Conservation (phyloP, 2,888 invertebrate species). For the Brachypalpus laphriformis region DNA sequence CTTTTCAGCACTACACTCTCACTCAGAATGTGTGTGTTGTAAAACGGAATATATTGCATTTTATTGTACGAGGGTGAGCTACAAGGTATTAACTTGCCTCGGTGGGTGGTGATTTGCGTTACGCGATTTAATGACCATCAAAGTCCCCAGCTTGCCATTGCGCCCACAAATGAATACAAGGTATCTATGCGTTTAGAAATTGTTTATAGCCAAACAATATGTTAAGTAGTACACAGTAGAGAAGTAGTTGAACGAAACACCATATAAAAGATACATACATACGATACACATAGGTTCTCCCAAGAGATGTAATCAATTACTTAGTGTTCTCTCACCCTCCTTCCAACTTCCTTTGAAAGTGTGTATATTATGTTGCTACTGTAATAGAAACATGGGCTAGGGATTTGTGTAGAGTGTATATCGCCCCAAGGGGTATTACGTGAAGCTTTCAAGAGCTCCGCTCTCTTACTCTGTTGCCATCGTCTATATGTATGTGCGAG, state of each 20-base stretch:
- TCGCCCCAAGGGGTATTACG: conserved; percentile 58
- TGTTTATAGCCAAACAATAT: conserved; percentile 64
- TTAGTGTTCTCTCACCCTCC: conserved; percentile 77
- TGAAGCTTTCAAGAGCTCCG: conserved; percentile 53
- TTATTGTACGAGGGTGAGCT: conserved; percentile 30
- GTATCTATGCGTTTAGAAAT: conserved; percentile 62
- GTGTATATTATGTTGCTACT: neutral
- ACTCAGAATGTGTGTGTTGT: conserved; percentile 1
- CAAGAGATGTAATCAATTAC: conserved; percentile 83
- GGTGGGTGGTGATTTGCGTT: conserved; percentile 51
- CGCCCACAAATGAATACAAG: conserved; percentile 42
- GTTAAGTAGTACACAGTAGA: conserved; percentile 25
- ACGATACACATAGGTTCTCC: conserved; percentile 74
- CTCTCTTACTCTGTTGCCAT: neutral
- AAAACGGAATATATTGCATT: conserved; percentile 62
- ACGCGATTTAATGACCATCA: conserved; percentile 44
- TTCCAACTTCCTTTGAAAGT: conserved; percentile 28
- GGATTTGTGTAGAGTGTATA: conserved; percentile 21
- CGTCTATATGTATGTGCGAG: neutral
- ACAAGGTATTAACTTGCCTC: conserved; percentile 32
- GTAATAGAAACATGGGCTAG: conserved; percentile 14
- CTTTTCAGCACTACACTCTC: conserved; percentile 17
- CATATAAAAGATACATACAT: conserved; percentile 13
- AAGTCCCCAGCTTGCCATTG: conserved; percentile 19
- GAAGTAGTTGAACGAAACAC: conserved; percentile 27